These are phyloP conservation scores for Gambusia yucatana DNA, from an alignment of 2,797 vertebrate species.

Conservation along the genomic window DNA sequence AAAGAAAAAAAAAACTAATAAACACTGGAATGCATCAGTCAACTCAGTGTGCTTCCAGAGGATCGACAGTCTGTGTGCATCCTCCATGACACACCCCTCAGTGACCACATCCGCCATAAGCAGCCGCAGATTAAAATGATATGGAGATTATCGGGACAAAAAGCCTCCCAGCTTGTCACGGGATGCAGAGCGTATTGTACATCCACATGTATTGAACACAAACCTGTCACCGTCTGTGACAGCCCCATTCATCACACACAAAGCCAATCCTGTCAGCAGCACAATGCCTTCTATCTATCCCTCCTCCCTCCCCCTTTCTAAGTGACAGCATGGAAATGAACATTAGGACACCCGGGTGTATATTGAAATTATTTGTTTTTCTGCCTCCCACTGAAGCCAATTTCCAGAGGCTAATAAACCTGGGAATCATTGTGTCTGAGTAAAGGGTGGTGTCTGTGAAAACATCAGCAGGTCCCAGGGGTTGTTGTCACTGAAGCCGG, in stretches of 20 bases:
- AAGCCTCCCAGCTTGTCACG: conserved; percentile 83
- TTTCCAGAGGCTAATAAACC: conserved; percentile 80
- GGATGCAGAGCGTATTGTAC: conserved; percentile 84
- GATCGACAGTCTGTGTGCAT: conserved; percentile 57
- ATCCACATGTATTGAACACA: conserved; percentile 86
- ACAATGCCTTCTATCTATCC: conserved; percentile 67
- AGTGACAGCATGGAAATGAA: conserved; percentile 83
- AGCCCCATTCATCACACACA: conserved; percentile 87
- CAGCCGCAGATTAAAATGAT: conserved; percentile 78
- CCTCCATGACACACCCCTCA: conserved; percentile 64
- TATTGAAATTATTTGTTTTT: conserved; percentile 80
- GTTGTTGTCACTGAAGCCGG: conserved; percentile 30
- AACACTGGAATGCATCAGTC: conserved; percentile 52
- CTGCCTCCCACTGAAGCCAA: conserved; percentile 73
- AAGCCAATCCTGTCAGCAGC: conserved; percentile 82
- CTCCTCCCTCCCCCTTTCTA: conserved; percentile 67
- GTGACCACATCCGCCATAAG: conserved; percentile 74
- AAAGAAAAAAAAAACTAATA: background rate
- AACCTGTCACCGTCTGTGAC: conserved; percentile 83
- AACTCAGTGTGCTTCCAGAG: conserved; percentile 50
- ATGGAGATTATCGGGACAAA: conserved; percentile 81
- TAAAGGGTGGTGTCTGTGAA: conserved; percentile 21
- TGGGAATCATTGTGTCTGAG: conserved; percentile 68
- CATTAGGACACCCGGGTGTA: conserved; percentile 74
- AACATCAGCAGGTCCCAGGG: conserved; percentile 36